Base-by-base conservation (phyloP, 2,888 invertebrate species). In the Sicus ferrugineus region DNA sequence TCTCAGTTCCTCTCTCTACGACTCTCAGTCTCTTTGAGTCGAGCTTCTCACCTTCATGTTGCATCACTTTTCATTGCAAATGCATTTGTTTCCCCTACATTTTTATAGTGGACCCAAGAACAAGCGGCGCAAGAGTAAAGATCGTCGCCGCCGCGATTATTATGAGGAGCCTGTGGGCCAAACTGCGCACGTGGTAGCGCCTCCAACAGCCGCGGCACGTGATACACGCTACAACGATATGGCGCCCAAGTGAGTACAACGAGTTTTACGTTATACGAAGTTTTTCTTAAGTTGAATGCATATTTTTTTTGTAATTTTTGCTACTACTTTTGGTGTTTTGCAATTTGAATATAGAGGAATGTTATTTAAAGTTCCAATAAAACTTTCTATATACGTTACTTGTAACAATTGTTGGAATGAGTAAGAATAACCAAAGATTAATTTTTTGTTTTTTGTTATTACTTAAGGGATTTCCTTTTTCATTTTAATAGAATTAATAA, bases 181-280 rank as follows among this genome's bases (percentile, higher is more conserved):
- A 78, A 82, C 85, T 75, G 80, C 86, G 74, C 83, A 89, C 78
- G 80, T 84, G 74, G 87, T 88, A 19, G 86, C 86, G 70, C 86
- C 86, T 72, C 77, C 76, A 58, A 89, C 91, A 82, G 89, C 91
- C 69, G 90, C 91, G 67, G 88, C 87, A 73, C 84, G 85, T 75
- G 90, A 92, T 83, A 90, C 92, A 80, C 90, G 93, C 86, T 94
- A 93, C 87, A 91, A 91, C 84, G 93, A 94, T 86, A 91, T 93
- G 90, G 93, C 94, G 83, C 93, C 93, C 84, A 93, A 93, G 93
- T 94, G 88, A 91, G 92, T 90, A 80, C 19, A 71, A 26, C n/a
- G 38, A 19, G 5, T 64, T 38, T 50, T 6, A 42, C 21, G 16
- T 23, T 26, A 9, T 59, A 19, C 26, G 31, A 3, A 19, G 30